phyloP scores from a whole-genome alignment of 23 tunicate genomes.

The Halocynthia aurantium region DNA sequence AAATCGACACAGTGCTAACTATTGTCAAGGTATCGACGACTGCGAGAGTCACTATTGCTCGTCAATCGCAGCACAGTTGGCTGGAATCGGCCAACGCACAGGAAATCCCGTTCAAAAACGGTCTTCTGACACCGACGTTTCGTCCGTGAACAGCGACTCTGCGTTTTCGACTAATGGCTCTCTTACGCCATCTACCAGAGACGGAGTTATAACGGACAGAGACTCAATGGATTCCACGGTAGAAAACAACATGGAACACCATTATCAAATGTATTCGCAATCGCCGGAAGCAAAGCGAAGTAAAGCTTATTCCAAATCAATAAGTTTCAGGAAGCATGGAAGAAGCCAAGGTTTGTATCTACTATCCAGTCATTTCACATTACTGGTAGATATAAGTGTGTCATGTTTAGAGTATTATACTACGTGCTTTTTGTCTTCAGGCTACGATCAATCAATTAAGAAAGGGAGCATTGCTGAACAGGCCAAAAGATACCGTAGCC shows the following conservation, averaged over 20 bases:
- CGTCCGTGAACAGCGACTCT: slow-evolving; percentile 4
- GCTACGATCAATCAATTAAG: too few species aligned
- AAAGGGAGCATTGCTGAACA: too few species aligned
- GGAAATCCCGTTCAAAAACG: not conserved
- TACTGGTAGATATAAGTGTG: too few species aligned
- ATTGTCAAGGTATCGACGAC: not conserved
- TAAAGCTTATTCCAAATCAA: too few species aligned
- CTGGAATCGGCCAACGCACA: not conserved
- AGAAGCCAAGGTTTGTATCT: too few species aligned
- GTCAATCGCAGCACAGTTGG: not conserved
- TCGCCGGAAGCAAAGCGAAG: too few species aligned
- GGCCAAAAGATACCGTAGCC: too few species aligned
- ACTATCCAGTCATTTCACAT: too few species aligned
- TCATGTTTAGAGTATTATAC: too few species aligned
- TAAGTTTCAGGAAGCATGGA: too few species aligned
- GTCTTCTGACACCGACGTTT: not conserved
- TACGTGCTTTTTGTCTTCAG: too few species aligned
- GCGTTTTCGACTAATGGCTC: slow-evolving; percentile 11
- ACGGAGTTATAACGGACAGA: slow-evolving; percentile 10
- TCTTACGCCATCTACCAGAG: slow-evolving; percentile 8
- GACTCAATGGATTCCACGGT: slow-evolving; percentile 2
- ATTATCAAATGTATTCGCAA: too few species aligned
- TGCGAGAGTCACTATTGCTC: not conserved
- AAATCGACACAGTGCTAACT: not conserved
- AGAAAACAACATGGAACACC: not conserved